Evolutionary conservation across 92 coral and sea anemone species (phyloP).

Genomic region (Montipora capitata): DNA sequence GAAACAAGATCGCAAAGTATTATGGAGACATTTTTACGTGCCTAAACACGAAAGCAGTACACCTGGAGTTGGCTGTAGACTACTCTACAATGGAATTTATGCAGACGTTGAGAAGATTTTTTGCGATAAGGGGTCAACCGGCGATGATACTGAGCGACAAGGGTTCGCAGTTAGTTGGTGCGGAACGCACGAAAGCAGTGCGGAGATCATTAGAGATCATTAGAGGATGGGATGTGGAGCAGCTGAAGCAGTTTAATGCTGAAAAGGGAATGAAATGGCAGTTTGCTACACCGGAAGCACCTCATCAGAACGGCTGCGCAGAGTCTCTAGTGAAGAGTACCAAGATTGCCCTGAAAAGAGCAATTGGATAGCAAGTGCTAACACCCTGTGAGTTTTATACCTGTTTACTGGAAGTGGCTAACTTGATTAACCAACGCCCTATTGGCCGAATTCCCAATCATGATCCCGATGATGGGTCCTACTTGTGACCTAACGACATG

Average conservation of each 20-base stretch:
- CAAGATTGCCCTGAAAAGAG: constrained; percentile 63
- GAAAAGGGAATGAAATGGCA: constrained; percentile 42
- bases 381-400: no score
- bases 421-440: no score
- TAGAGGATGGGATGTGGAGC: constrained; percentile 23
- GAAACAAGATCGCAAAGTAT: constrained; percentile 51
- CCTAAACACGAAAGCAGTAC: not conserved
- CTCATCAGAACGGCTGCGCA: constrained; percentile 39
- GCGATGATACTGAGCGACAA: constrained; percentile 40
- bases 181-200: no score
- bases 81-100: not conserved
- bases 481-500: constrained; percentile 2
- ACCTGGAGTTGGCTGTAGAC: not conserved
- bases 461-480: constrained; percentile 15
- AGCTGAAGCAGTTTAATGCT: constrained; percentile 40
- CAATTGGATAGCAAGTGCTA: not conserved
- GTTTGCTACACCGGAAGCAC: constrained; percentile 45
- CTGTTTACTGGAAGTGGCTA: no score
- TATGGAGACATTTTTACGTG: not conserved
- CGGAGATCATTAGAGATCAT: no score
- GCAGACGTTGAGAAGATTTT: not conserved
- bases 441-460: constrained; percentile 12
- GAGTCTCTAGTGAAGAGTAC: constrained; percentile 45
- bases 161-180: constrained; percentile 42
- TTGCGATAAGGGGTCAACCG: constrained; percentile 13